Percentiles rank a stretch among this genome's conserved stretches.
Evolutionary conservation across 2,797 vertebrate genomes (phyloP).

Genomic region (Peromyscus aztecus): DNA sequence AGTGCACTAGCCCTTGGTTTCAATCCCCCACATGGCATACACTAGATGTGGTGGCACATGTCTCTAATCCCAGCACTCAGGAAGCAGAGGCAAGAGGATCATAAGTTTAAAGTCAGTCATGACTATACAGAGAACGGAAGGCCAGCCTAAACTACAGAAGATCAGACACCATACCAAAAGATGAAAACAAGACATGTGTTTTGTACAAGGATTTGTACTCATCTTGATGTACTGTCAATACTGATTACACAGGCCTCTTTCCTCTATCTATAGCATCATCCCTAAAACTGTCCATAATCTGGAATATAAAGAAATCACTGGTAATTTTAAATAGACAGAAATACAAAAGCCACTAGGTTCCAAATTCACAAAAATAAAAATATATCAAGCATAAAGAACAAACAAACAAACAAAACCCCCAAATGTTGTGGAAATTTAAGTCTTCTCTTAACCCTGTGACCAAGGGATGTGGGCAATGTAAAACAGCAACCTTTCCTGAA

Average conservation of each 20-base stretch:
- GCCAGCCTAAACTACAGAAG: too few relatives aligned
- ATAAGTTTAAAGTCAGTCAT: not conserved
- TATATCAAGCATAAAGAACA: not conserved
- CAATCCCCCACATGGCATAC: not conserved
- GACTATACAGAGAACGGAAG: not conserved
- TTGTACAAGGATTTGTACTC: not conserved
- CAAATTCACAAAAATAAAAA: not conserved
- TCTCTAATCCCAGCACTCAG: not conserved
- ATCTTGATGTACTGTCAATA: not conserved
- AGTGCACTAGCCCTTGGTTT: not conserved
- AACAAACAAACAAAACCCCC: not conserved
- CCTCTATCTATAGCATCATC: not conserved
- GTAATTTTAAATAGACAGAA: not conserved
- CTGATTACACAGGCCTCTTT: not conserved
- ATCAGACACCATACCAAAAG: not conserved
- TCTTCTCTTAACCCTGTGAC: not conserved
- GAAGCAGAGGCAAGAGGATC: not conserved
- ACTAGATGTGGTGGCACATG: not conserved
- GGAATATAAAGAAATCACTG: not conserved
- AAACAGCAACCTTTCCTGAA: not conserved
- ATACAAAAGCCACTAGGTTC: not conserved
- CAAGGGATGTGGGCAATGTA: not conserved
- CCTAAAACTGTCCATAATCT: not conserved
- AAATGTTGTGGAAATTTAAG: not conserved
- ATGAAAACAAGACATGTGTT: not conserved